Evolutionary conservation across 2,113 vertebrate species (phyloP).

Genomic region (Lepus europaeus): DNA sequence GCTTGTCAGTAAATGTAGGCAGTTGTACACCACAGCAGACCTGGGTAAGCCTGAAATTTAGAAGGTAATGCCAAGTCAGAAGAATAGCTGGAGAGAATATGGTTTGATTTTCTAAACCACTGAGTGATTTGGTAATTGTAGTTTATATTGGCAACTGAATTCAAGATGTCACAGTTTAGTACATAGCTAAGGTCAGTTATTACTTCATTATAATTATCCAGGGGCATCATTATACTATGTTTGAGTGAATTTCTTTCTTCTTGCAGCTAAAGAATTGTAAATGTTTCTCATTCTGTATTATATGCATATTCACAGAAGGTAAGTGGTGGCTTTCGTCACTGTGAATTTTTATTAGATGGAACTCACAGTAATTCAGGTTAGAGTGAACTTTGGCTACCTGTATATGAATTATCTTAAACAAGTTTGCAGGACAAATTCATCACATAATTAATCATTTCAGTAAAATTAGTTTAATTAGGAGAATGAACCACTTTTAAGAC

Average conservation of each 20-base stretch:
- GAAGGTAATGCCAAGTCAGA: slow-evolving; percentile 87
- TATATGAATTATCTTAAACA: slow-evolving; percentile 48
- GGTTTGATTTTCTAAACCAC: slow-evolving; percentile 89
- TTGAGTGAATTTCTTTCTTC: slow-evolving; percentile 73
- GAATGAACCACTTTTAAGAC: slow-evolving; percentile 35
- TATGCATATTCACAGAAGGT: slow-evolving; percentile 46
- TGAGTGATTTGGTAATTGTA: slow-evolving; percentile 89
- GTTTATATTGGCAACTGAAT: slow-evolving; percentile 88
- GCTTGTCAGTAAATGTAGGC: slow-evolving; percentile 84
- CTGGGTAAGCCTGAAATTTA: slow-evolving; percentile 85
- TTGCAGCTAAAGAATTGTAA: slow-evolving; percentile 63
- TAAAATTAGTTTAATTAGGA: slow-evolving; percentile 51
- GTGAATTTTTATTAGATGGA: slow-evolving; percentile 48
- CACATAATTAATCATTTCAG: slow-evolving; percentile 52
- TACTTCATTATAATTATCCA: slow-evolving; percentile 82
- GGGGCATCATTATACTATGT: slow-evolving; percentile 77
- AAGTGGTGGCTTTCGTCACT: slow-evolving; percentile 59
- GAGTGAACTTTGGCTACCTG: slow-evolving; percentile 23
- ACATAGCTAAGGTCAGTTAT: slow-evolving; percentile 88
- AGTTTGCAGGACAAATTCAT: slow-evolving; percentile 14
- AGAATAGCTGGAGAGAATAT: slow-evolving; percentile 86
- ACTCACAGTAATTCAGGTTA: slow-evolving; percentile 54
- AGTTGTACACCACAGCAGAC: slow-evolving; percentile 76
- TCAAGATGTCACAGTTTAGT: slow-evolving; percentile 88
- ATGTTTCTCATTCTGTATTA: slow-evolving; percentile 52